Evolutionary conservation across 2,888 invertebrate species (phyloP).

Genomic region (Cylloceria caligata): DNA sequence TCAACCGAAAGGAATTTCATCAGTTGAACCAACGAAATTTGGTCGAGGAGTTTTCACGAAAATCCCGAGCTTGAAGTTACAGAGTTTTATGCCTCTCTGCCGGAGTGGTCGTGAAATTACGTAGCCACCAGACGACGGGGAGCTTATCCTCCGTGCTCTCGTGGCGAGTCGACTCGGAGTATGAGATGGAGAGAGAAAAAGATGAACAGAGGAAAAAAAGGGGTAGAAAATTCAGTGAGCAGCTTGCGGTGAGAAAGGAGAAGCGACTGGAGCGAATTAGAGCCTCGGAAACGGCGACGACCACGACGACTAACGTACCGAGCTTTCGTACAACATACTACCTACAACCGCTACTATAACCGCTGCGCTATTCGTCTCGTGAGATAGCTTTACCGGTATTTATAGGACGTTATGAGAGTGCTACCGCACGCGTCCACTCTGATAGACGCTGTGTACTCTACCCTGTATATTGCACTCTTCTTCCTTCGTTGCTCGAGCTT

Average conservation of each 20-base stretch:
- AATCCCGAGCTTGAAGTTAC: constrained; percentile 9
- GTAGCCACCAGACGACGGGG: constrained; percentile 22
- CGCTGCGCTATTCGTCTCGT: constrained; percentile 45
- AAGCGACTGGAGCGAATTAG: constrained; percentile 43
- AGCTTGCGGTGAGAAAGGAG: constrained; percentile 35
- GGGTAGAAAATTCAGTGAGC: constrained; percentile 41
- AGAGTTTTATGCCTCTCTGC: constrained; percentile 16
- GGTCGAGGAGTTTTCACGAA: constrained; percentile 2
- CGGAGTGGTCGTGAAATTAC: constrained; percentile 49
- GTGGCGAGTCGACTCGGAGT: constrained; percentile 10
- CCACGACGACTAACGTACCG: constrained; percentile 16
- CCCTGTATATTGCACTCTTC: constrained; percentile 24
- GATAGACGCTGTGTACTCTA: constrained; percentile 51
- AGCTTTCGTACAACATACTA: constrained; percentile 13
- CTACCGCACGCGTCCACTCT: constrained; percentile 49
- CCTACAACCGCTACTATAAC: constrained; percentile 12
- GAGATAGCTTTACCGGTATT: constrained; percentile 58
- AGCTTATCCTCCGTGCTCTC: constrained; percentile 37
- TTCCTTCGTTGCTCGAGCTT: constrained; percentile 6
- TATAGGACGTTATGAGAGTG: constrained; percentile 56
- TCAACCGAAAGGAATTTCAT: constrained; percentile 53
- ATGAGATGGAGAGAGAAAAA: neutral
- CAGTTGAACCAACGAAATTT: constrained; percentile 50
- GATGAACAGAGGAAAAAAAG: constrained; percentile 3
- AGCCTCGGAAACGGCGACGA: constrained; percentile 29